These are phyloP conservation scores for Engystomops pustulosus DNA, from an alignment of 2,113 vertebrate genomes.

Conservation along the genomic window DNA sequence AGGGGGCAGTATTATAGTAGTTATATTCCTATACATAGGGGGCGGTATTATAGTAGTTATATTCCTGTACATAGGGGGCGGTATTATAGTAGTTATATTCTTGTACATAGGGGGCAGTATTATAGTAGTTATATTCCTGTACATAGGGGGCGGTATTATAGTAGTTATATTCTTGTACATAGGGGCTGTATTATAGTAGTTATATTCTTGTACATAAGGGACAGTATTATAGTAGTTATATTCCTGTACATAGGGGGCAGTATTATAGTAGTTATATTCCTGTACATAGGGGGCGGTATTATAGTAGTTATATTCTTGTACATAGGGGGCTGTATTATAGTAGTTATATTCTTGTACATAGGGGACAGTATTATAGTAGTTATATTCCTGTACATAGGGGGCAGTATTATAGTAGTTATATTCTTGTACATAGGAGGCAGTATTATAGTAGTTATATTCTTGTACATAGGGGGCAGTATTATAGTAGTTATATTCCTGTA, in stretches of 20 bases:
- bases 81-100: not conserved
- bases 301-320: constrained; percentile 12
- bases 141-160: not conserved
- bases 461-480: not conserved
- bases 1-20: not conserved
- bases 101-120: not conserved
- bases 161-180: not conserved
- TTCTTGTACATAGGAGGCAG: not conserved
- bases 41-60: constrained; percentile 8
- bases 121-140: constrained; percentile 10
- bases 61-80: not conserved
- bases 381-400: not conserved
- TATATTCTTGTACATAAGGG: constrained; percentile 4
- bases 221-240: not conserved
- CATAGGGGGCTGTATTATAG: not conserved
- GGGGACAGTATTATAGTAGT: constrained; percentile 6
- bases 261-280: constrained; percentile 4
- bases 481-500: constrained; percentile 4
- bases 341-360: constrained; percentile 14
- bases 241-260: not conserved
- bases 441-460: too few relatives aligned
- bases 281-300: not conserved
- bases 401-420: too few relatives aligned
- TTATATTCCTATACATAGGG: not conserved
- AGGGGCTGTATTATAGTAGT: not conserved